Evolutionary conservation across 2,888 invertebrate species (phyloP).

Genomic region (Torymus auratus): DNA sequence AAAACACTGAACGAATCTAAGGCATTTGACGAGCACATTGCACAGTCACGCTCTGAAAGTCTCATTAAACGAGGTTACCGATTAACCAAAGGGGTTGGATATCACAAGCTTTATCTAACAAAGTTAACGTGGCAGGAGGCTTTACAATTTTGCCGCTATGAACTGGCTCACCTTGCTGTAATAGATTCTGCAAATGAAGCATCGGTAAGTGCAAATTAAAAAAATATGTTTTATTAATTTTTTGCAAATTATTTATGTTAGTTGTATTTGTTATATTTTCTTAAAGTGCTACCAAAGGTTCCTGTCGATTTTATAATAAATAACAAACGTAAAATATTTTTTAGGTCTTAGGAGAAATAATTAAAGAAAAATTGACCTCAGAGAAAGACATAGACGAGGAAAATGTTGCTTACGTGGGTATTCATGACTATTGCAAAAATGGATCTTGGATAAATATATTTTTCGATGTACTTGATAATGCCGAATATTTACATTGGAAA

Average conservation of each 20-base stretch:
- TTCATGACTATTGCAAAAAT: constrained; percentile 40
- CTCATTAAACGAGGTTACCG: constrained; percentile 36
- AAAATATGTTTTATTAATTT: neutral
- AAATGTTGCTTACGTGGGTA: constrained; percentile 33
- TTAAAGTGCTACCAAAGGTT: too few species aligned
- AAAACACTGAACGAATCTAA: constrained; percentile 34
- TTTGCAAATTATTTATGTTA: too few species aligned
- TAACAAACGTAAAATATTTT: neutral
- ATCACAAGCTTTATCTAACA: constrained; percentile 38
- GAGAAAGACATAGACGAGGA: neutral
- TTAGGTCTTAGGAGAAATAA: constrained; percentile 36
- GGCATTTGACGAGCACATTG: neutral
- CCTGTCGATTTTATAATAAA: too few species aligned
- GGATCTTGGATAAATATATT: constrained; percentile 47
- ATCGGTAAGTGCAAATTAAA: constrained; percentile 22
- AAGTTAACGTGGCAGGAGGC: constrained; percentile 41
- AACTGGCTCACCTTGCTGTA: constrained; percentile 42
- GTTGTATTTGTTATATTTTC: too few species aligned
- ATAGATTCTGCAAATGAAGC: constrained; percentile 33
- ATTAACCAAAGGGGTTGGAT: constrained; percentile 25
- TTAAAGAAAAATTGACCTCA: constrained; percentile 12
- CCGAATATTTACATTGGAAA: constrained; percentile 35
- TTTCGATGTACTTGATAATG: constrained; percentile 28
- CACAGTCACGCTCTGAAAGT: constrained; percentile 9
- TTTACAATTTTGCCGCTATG: constrained; percentile 27